Evolutionary conservation across 1,140 invertebrate genomes (phyloP).

Genomic region (Hycleus cichorii): DNA sequence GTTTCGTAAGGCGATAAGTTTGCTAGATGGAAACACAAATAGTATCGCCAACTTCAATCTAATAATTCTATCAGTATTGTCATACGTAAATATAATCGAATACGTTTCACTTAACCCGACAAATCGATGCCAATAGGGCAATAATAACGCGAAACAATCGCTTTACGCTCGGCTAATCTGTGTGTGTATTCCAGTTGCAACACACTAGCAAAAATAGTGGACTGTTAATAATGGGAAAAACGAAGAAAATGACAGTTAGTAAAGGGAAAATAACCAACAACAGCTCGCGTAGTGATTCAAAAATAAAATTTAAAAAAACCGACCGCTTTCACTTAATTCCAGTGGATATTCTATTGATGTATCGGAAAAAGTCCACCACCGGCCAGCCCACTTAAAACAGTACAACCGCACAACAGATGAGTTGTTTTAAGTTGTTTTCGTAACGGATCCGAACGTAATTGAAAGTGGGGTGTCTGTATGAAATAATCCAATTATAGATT

Average conservation of each 20-base stretch:
- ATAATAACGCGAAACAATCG: conserved; percentile 27
- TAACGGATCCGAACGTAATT: conserved; percentile 16
- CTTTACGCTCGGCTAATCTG: conserved; percentile 20
- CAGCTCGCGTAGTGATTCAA: neutral
- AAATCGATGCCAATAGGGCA: conserved; percentile 28
- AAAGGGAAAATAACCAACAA: no score
- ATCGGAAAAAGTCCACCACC: conserved; percentile 9
- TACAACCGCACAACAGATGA: conserved; percentile 10
- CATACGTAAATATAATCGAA: conserved; percentile 8
- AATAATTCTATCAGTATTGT: no score
- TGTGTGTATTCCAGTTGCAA: no score
- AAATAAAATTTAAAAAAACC: conserved; percentile 2
- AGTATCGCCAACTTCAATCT: no score
- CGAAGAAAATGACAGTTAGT: no score
- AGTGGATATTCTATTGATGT: conserved; percentile 4
- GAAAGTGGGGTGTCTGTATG: conserved; percentile 17
- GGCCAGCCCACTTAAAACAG: neutral
- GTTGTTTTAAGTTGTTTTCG: conserved; percentile 21
- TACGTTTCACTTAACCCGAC: conserved; percentile 15
- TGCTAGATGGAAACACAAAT: no score
- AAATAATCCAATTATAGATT: conserved; percentile 22
- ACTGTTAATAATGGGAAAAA: no score
- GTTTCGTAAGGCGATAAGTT: no score
- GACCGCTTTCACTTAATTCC: conserved; percentile 18
- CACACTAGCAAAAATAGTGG: no score